Percentiles rank a stretch among this genome's conserved stretches.
Evolutionary conservation across 1,140 invertebrate species (phyloP).

Genomic region (Eriocheir sinensis): DNA sequence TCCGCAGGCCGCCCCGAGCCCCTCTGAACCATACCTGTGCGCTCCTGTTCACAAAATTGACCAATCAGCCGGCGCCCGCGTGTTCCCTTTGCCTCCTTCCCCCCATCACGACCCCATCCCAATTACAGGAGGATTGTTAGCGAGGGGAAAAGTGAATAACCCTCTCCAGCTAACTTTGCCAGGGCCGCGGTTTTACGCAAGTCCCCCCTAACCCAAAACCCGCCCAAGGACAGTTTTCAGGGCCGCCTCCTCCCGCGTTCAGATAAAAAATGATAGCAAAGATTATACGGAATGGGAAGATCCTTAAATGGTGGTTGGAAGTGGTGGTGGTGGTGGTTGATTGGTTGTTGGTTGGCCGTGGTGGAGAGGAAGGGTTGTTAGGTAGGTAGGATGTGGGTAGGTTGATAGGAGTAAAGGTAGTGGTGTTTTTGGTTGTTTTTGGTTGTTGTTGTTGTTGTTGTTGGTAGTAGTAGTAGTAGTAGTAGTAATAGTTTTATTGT

Average conservation of each 20-base stretch:
- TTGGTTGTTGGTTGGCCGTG: too few species aligned
- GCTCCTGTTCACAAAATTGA: slow-evolving; percentile 10
- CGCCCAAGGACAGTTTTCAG: background rate
- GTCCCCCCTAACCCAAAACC: background rate
- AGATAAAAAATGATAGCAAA: background rate
- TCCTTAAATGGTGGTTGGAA: too few species aligned
- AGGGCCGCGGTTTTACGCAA: background rate
- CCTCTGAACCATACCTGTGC: background rate
- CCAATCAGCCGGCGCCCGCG: background rate
- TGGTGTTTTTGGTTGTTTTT: background rate
- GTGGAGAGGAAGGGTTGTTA: background rate
- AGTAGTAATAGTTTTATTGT: too few species aligned
- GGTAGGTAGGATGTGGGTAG: too few species aligned
- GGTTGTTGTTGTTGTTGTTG: too few species aligned
- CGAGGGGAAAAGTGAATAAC: slow-evolving; percentile 1
- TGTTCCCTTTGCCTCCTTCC: background rate
- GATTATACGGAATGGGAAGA: background rate
- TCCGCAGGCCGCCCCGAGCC: background rate
- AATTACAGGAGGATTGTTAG: background rate
- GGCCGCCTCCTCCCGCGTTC: too few species aligned
- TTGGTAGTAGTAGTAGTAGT: too few species aligned
- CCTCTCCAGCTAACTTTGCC: background rate
- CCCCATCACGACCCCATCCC: background rate
- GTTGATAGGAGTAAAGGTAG: background rate
- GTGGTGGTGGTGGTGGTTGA: background rate